Base-by-base conservation (phyloP, 2,797 vertebrate species). In the Halcyon smyrnensis region DNA sequence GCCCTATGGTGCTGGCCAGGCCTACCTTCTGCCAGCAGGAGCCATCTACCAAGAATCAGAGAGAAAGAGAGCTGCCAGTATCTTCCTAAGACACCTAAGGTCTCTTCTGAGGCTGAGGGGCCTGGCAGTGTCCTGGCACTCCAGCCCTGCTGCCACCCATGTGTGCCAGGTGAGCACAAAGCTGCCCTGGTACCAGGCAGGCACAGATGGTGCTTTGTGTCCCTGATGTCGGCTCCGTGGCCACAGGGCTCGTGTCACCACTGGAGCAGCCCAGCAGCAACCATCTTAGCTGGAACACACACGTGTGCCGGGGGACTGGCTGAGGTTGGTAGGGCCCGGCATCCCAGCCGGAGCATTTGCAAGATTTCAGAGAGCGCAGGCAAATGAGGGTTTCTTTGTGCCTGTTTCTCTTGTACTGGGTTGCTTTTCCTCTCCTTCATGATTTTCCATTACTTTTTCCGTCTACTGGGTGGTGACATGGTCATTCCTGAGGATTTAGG, bases 181-280 rank as follows among this genome's bases (percentile, higher is more conserved):
- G 50, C 67, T 69, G 74, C 53, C 37, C n/a, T 56, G 27, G 37
- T 5, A 15, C 34, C 73, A 41, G 41, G 30, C n/a, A 80, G 8
- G 16, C 3, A 0, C 34, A 17, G 23, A 12, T 37, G 24, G 15
- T 16, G 6, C 48, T 76, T 24, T 64, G 43, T 51, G 65, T 63
- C 62, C 23, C 34, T 10, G 21, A 69, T 83, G 36, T 25, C 0
- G 0, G 45, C 1, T 41, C 45, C 2, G 0, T 8, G 45, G 51
- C 73, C 77, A 5, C 6, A 1, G 37, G n/a, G 36, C 43, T 65
- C 0, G 0, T 77, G 73, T 65, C 21, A 4, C 23, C 2, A 0
- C 75, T 57, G 50, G 27, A 39, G 51, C 48, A 59, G 32, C 48
- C 46, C 75, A 5, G 6, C 45, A 77, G 54, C 1, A 1, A 28